A percentile compares a stretch with the other conserved stretches of the same genome.
Conservation (phyloP, 2,888 invertebrate genomes). For the Phortica okadai region DNA sequence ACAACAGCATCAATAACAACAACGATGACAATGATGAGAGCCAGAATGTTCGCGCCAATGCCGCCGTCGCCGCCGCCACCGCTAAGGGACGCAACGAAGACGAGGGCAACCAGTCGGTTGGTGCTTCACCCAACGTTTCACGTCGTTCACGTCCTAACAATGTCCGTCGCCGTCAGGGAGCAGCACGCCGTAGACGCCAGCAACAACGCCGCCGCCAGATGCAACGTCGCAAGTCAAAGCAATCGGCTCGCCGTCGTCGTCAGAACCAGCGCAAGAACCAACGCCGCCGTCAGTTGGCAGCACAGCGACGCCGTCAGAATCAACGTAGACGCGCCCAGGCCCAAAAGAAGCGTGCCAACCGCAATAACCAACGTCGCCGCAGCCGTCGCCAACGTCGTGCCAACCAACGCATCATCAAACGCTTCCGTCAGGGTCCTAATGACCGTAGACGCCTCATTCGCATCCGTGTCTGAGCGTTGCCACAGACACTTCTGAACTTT, state of each 20-base stretch:
- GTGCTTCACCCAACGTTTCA: not conserved
- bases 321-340: not conserved
- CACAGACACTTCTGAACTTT: slow-evolving; percentile 47
- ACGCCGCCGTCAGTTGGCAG: slow-evolving; percentile 17
- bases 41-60: slow-evolving; percentile 38
- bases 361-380: slow-evolving; percentile 19
- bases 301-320: slow-evolving; percentile 5
- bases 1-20: slow-evolving; percentile 8
- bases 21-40: slow-evolving; percentile 21
- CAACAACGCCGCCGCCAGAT: not conserved
- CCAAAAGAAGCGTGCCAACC: not conserved
- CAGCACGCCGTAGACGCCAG: slow-evolving; percentile 20
- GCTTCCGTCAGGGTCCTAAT: slow-evolving; percentile 47
- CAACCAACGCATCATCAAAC: slow-evolving; percentile 47
- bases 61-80: slow-evolving; percentile 48
- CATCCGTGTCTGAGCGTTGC: slow-evolving; percentile 33
- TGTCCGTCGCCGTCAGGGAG: not conserved
- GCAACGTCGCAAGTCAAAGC: slow-evolving; percentile 3
- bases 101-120: too few species aligned
- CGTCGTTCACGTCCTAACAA: not conserved
- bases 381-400: slow-evolving; percentile 49
- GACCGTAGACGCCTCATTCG: slow-evolving; percentile 49
- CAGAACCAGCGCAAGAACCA: not conserved
- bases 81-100: not conserved
- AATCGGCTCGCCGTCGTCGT: slow-evolving; percentile 19